These are phyloP conservation scores for Athalia cordata DNA, from an alignment of 2,888 invertebrate species.

Conservation along the genomic window DNA sequence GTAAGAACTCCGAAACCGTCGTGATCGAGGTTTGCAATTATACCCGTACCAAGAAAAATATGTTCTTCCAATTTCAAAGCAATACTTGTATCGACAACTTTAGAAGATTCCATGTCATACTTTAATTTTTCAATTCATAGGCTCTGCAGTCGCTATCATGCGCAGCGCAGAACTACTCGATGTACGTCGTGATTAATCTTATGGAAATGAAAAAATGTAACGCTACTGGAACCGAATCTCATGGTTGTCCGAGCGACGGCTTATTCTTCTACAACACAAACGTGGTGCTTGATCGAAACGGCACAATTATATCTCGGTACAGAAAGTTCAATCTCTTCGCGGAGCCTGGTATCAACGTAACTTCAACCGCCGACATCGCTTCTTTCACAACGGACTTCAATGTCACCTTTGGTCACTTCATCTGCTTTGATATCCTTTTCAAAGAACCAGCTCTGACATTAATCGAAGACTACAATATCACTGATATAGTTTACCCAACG, in stretches of 20 bases:
- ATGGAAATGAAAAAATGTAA: slow-evolving; percentile 78
- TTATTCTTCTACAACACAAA: slow-evolving; percentile 83
- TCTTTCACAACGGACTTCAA: slow-evolving; percentile 85
- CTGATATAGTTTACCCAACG: slow-evolving; percentile 81
- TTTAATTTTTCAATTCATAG: slow-evolving; percentile 64
- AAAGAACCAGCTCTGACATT: slow-evolving; percentile 75
- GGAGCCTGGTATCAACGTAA: slow-evolving; percentile 74
- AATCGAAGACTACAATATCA: slow-evolving; percentile 75
- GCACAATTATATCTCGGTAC: slow-evolving; percentile 82
- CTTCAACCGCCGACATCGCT: slow-evolving; percentile 76
- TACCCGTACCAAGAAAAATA: neutral
- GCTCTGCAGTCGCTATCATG: slow-evolving; percentile 77
- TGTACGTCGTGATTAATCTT: slow-evolving; percentile 84
- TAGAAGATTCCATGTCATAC: neutral
- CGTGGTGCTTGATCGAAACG: slow-evolving; percentile 84
- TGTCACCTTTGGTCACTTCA: slow-evolving; percentile 87
- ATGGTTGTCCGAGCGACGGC: slow-evolving; percentile 74
- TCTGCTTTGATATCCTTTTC: slow-evolving; percentile 90
- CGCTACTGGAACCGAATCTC: slow-evolving; percentile 70
- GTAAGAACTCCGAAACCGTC: slow-evolving; percentile 23
- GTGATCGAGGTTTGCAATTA: slow-evolving; percentile 41
- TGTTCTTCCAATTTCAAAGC: neutral
- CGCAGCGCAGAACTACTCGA: slow-evolving; percentile 76
- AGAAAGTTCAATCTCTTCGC: slow-evolving; percentile 71
- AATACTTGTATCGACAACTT: neutral